Conservation (phyloP, 2,888 invertebrate species). For the Caenorhabditis sp. region DNA sequence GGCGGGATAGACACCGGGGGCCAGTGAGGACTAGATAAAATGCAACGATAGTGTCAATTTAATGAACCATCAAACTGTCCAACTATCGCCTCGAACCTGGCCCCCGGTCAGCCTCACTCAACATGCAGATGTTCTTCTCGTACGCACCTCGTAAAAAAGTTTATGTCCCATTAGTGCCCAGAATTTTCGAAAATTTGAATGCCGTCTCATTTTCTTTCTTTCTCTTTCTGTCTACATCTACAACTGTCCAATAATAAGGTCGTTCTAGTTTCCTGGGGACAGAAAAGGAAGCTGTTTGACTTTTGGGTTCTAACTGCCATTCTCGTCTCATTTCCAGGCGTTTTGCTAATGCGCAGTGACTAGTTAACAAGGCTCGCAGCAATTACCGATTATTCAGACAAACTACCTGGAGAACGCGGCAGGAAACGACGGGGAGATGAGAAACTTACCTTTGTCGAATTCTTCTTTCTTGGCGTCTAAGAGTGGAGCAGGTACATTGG, state of each 20-base stretch:
- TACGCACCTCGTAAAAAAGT: constrained; percentile 62
- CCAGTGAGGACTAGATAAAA: constrained; percentile 61
- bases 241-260: background rate
- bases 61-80: constrained; percentile 66
- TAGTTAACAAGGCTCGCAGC: constrained; percentile 29
- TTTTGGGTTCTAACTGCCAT: background rate
- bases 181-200: constrained; percentile 38
- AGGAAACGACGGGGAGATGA: background rate
- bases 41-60: constrained; percentile 67
- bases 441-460: constrained; percentile 31
- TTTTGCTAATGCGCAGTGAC: constrained; percentile 27
- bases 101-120: no score
- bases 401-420: no score
- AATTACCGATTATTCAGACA: constrained; percentile 58
- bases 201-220: background rate
- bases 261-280: constrained; percentile 11
- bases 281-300: background rate
- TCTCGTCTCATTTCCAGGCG: background rate
- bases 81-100: constrained; percentile 35
- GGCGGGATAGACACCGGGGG: constrained; percentile 18
- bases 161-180: constrained; percentile 46
- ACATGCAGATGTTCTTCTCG: constrained; percentile 42
- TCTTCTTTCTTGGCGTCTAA: constrained; percentile 46
- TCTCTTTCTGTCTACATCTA: background rate
- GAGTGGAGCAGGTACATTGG: constrained; percentile 36